Evolutionary conservation across 1,140 invertebrate genomes (phyloP), one percentile per base, ranked within the genome.

Genomic region (Drosophila navojoa): DNA sequence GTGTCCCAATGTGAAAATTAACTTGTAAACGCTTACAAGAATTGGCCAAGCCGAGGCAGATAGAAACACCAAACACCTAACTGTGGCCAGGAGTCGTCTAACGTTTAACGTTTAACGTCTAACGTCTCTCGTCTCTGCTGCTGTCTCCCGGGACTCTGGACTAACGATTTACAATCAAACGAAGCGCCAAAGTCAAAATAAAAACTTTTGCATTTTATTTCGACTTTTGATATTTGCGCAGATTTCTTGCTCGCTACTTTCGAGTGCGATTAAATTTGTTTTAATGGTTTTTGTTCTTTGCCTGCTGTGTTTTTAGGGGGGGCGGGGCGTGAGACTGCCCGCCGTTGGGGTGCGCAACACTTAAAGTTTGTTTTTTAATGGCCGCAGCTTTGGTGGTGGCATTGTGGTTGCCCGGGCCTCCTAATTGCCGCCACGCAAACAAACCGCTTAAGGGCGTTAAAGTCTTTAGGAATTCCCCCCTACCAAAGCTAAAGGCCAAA

Each of bases 201-300:
- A 89, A 87, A 87, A 87, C 79, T 87, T 87, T 87, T 79, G 84
- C 84, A 87, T 87, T 82, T 87, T 77, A 87, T 87, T 86, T 87
- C 84, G 84, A 79, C 76, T 87, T 87, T 81, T 71, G 86, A 85
- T 77, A 74, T 81, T 75, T 44, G 76, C 59, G 69, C 59, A 85
- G 81, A 85, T 77, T 80, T 82, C 69, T 77, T 77, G 58, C 11
- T 60, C 60, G 62, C 73, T 62, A 78, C 76, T 78, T 77, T 77
- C 76, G 66, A 87, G 82, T 82, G 82, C 82, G 82, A 87, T 87
- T 87, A 87, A 87, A 87, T 87, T 59, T 82, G 84, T 87, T 87
- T 87, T 87, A 87, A 87, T 87, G 82, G 82, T 82, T 87, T 87
- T 87, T 81, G 76, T 82, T 87, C 71, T 71, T 49, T 38, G 63